Conservation (phyloP, 1,140 invertebrate genomes). For the Rhopalosiphum padi region DNA sequence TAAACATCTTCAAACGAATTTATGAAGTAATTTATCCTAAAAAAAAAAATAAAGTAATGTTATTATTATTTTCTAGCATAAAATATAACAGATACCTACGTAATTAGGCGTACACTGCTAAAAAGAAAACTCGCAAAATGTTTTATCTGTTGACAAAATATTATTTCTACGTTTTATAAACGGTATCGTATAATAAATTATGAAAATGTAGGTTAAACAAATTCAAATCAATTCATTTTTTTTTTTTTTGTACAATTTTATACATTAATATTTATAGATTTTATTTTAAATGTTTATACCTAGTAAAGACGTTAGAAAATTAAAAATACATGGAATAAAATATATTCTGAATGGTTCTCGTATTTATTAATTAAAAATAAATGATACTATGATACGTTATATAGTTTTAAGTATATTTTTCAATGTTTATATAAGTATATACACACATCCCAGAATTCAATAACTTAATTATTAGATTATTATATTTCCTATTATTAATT, state of each 20-base stretch:
- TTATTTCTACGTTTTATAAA: not conserved
- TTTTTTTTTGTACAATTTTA: not conserved
- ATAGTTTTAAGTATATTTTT: not conserved
- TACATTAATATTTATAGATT: not conserved
- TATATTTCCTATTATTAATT: not conserved
- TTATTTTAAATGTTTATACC: not conserved
- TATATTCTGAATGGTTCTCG: not conserved
- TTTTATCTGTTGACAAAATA: slow-evolving; percentile 2
- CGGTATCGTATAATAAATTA: not conserved
- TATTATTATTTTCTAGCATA: not conserved
- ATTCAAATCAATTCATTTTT: slow-evolving; percentile 9
- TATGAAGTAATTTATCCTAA: not conserved
- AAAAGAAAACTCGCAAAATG: not conserved
- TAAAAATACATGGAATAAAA: not conserved
- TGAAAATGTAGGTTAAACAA: not conserved
- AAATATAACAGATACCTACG: not conserved
- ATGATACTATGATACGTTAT: not conserved
- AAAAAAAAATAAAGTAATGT: not conserved
- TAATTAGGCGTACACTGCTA: not conserved
- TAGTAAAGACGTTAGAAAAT: not conserved
- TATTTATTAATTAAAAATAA: not conserved
- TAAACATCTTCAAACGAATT: slow-evolving; percentile 12
- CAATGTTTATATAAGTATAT: no score
- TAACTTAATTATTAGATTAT: not conserved
- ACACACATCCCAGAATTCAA: no score